These are phyloP conservation scores for Dynastes maya DNA, from an alignment of 2,888 invertebrate species.

Conservation along the genomic window DNA sequence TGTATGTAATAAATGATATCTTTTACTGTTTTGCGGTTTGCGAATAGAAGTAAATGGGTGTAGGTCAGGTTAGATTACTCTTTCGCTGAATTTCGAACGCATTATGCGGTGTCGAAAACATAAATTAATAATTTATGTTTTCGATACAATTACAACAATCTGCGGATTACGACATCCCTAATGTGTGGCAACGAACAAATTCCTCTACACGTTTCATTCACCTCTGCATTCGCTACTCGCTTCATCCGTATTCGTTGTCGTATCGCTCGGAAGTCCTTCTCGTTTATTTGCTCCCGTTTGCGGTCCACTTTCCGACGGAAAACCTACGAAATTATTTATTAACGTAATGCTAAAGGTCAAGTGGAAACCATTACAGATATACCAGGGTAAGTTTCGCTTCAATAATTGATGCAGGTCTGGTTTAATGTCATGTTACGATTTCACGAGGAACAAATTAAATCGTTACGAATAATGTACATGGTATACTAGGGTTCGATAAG, in stretches of 20 bases:
- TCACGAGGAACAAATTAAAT: conserved; percentile 27
- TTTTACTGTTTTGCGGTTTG: conserved; percentile 2
- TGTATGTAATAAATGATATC: conserved; percentile 5
- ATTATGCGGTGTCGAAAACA: neutral
- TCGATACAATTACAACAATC: conserved; percentile 1
- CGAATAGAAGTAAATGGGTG: neutral
- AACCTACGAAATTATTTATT: conserved; percentile 42
- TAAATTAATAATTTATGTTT: conserved; percentile 2
- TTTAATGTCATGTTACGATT: conserved; percentile 24
- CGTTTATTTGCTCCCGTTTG: conserved; percentile 25
- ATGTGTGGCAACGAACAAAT: conserved; percentile 1
- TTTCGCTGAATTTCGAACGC: neutral
- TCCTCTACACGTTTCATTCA: neutral
- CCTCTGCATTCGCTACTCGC: neutral
- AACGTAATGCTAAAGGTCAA: conserved; percentile 36
- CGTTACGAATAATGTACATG: conserved; percentile 17
- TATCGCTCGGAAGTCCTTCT: neutral
- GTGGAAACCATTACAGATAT: conserved; percentile 38
- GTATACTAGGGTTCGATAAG: conserved; percentile 12
- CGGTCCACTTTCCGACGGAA: conserved; percentile 30
- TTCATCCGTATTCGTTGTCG: conserved; percentile 2
- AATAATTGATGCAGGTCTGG: conserved; percentile 42
- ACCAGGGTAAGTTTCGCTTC: conserved; percentile 26
- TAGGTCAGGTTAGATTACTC: neutral
- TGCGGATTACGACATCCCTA: neutral